These are phyloP conservation scores for Ictalurus punctatus DNA, from an alignment of 2,113 vertebrate genomes.

Conservation along the genomic window DNA sequence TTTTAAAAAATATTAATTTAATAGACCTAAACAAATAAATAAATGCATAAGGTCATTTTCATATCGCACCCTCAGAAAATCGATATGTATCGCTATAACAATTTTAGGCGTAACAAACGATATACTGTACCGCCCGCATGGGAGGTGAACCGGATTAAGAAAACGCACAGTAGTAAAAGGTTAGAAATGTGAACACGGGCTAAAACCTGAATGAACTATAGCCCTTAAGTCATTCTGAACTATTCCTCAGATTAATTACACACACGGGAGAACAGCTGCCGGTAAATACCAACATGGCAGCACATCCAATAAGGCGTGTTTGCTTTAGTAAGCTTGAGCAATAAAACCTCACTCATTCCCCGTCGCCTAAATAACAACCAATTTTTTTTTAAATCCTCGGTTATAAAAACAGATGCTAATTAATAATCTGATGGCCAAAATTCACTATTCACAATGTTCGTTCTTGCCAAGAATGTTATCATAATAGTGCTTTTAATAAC, in stretches of 20 bases:
- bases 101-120: not conserved
- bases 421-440: not conserved
- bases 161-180: not conserved
- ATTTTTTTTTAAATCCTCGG: not conserved
- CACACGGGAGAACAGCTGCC: conserved; percentile 2
- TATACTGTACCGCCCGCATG: not conserved
- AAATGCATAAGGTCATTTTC: not conserved
- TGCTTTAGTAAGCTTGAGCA: conserved; percentile 14
- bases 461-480: not conserved
- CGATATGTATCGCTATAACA: not conserved
- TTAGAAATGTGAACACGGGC: not conserved
- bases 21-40: not conserved
- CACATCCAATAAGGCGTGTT: conserved; percentile 10
- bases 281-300: conserved; percentile 13
- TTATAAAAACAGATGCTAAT: conserved; percentile 12
- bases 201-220: not conserved
- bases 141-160: not conserved
- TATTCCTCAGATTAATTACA: conserved; percentile 3
- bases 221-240: not conserved
- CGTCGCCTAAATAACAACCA: not conserved
- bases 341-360: not conserved
- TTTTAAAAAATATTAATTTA: not conserved
- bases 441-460: not conserved
- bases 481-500: conserved; percentile 15
- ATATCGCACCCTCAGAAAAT: not conserved